phyloP scores from a whole-genome alignment of 2,797 vertebrate species.

The Hippopotamyrus pictus region DNA sequence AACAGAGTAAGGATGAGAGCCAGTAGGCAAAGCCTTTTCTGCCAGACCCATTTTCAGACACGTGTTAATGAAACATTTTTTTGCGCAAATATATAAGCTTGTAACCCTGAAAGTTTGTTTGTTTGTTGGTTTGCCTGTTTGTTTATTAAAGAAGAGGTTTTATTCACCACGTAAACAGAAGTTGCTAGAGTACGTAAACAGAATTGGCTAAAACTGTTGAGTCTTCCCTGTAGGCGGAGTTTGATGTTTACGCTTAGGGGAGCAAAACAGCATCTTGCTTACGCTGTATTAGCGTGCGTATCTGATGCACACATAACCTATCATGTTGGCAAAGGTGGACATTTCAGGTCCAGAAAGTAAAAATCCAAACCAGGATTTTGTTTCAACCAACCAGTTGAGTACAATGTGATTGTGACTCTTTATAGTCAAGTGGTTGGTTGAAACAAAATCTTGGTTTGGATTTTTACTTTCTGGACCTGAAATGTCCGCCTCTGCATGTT shows the following conservation, averaged over 20 bases:
- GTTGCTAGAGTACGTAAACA: not conserved
- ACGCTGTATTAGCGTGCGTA: not conserved
- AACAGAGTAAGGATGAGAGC: not conserved
- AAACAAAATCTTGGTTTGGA: no score
- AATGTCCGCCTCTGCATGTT: no score
- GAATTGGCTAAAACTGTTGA: not conserved
- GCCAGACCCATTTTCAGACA: not conserved
- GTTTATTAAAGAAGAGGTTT: not conserved
- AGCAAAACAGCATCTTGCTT: not conserved
- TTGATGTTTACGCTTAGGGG: not conserved
- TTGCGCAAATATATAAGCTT: not conserved
- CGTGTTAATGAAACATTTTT: not conserved
- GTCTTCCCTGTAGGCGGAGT: not conserved
- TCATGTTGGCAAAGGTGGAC: not conserved
- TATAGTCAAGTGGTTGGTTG: no score
- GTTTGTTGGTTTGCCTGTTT: not conserved
- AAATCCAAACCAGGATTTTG: no score
- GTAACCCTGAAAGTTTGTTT: not conserved
- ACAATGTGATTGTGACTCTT: no score
- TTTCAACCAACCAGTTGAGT: no score
- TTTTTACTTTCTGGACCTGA: no score
- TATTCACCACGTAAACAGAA: not conserved
- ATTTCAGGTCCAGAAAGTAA: no score
- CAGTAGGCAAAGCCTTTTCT: not conserved
- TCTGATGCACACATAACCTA: not conserved